phyloP scores from a whole-genome alignment of 2,888 invertebrate genomes.

The Labia minor region DNA sequence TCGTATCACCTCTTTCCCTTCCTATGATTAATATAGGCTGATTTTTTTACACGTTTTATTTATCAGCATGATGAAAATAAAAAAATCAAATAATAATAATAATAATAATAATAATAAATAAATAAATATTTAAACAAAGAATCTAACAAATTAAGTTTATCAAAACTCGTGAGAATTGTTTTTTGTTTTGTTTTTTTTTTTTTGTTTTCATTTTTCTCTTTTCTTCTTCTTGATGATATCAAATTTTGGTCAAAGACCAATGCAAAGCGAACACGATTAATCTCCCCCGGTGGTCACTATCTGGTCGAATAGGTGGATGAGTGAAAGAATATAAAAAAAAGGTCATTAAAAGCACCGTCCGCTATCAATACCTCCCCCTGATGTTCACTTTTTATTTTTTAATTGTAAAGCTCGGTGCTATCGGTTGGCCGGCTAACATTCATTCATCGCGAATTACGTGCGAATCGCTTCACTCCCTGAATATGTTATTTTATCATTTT shows the following conservation, averaged over 20 bases:
- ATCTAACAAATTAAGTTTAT: no score
- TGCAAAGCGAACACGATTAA: neutral
- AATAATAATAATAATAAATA: no score
- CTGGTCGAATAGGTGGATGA: neutral
- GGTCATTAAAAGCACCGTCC: neutral
- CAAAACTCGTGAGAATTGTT: no score
- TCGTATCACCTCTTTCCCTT: no score
- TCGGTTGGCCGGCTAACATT: neutral
- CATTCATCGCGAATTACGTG: neutral
- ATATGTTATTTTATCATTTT: conserved; percentile 3
- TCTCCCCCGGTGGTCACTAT: neutral
- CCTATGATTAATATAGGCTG: no score
- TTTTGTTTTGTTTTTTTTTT: no score
- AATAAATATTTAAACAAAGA: no score
- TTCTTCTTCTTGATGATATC: no score
- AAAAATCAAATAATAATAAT: no score
- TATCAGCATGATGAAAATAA: no score
- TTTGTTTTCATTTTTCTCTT: no score
- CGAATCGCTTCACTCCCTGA: conserved; percentile 2
- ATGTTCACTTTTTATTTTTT: neutral
- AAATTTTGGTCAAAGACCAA: neutral
- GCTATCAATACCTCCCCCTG: neutral
- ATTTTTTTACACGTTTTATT: no score
- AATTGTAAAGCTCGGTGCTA: neutral
- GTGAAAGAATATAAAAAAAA: neutral